Base-by-base conservation (phyloP, 2,888 invertebrate species). In the Pelosia muscerda region DNA sequence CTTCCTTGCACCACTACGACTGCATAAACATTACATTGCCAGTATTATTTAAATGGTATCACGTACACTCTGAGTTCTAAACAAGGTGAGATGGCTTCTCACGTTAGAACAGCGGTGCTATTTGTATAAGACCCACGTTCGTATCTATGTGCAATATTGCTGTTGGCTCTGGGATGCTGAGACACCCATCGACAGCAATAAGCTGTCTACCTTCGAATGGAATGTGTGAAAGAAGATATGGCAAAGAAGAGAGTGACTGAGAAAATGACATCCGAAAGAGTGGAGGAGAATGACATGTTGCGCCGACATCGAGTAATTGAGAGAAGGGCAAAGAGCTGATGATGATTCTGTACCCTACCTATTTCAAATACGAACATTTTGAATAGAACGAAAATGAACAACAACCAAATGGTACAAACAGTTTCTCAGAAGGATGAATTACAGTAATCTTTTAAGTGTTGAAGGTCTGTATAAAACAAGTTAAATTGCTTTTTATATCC, bases 401-500 rank as follows among this genome's bases (percentile, higher is more conserved):
- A 22, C 2, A 10, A 34, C 2, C 6, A 31, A 61, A 42, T 57
- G 49, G 42, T 31, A 38, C n/a, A 26, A 68, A 66, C 13, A 25
- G 25, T 74, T 71, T 68, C 26, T 55, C 57, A 60, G 63, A 56
- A 59, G 34, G 49, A 75, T 65, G 68, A 71, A 66, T 71, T 68
- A 70, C 73, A 31, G 25, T 22, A 55, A 54, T 59, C 70, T 68
- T 71, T 31, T 59, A 69, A 79, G 77, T 79, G 72, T 79, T 78
- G 71, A 75, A 75, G 68, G 73, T 79, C 69, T 58, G 63, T 66
- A 66, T 75, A 79, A 81, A 81, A 81, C 72, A 79, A 81, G 66
- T 76, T 77, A 71, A 75, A 84, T 76, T 77, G 71, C 76, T 75
- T 79, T 77, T 81, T 83, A 78, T 72, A 71, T 67, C 64, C 55